Conservation (phyloP, 2,797 vertebrate genomes). For the Scarus forsteni region DNA sequence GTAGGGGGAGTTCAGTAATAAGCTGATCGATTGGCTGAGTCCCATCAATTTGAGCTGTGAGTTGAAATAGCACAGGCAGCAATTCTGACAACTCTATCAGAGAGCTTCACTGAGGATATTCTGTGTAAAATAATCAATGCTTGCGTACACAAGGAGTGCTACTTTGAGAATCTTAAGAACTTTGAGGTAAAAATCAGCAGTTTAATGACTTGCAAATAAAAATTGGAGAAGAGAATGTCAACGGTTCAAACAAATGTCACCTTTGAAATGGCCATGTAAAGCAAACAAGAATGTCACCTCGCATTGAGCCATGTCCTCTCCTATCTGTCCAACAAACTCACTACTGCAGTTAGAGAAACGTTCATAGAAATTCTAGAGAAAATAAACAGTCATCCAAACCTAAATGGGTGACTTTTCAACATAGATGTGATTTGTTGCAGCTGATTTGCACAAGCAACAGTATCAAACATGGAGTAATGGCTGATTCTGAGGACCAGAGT, state of each 20-base stretch:
- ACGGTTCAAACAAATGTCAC: constrained; percentile 55
- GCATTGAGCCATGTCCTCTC: constrained; percentile 15
- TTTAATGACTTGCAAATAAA: constrained; percentile 35
- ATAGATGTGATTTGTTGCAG: constrained; percentile 19
- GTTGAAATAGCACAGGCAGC: constrained; percentile 59
- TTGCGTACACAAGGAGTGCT: constrained; percentile 23
- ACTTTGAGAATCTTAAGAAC: constrained; percentile 32
- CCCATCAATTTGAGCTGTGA: constrained; percentile 61
- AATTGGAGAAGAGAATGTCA: constrained; percentile 53
- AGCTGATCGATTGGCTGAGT: constrained; percentile 75
- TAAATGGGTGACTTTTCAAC: neutral
- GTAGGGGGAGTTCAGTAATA: constrained; percentile 73
- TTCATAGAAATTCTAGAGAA: neutral
- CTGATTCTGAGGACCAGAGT: constrained; percentile 7
- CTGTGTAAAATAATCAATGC: constrained; percentile 4
- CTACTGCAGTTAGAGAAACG: neutral
- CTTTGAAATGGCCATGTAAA: no score
- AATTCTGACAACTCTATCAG: constrained; percentile 63
- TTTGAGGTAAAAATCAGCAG: constrained; percentile 21
- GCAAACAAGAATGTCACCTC: constrained; percentile 22
- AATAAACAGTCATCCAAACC: constrained; percentile 3
- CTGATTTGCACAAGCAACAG: neutral
- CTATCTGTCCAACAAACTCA: constrained; percentile 23
- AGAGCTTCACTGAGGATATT: constrained; percentile 28
- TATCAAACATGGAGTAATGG: constrained; percentile 2